Evolutionary conservation across 2,113 vertebrate genomes (phyloP), one percentile per base, ranked within the genome.

Genomic region (Pseudolaguvia tuberculata): DNA sequence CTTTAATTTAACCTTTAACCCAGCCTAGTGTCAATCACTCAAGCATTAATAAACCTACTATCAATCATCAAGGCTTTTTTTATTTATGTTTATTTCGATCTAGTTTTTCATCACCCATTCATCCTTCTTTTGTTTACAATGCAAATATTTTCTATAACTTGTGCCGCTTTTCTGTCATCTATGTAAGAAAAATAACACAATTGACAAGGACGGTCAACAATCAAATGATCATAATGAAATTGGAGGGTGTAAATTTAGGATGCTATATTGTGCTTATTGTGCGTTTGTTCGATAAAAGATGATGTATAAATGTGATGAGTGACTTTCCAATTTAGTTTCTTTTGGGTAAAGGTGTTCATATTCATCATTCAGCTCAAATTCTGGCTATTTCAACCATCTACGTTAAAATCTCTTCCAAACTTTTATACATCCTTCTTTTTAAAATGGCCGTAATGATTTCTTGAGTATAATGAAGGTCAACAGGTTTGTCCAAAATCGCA

Each of bases 1-100:
- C 82, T 87, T 87, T 86, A 85, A 80, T 83, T 42, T 84, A 84
- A 84, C n/a, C n/a, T n/a, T n/a, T n/a, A 59, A 57, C n/a, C 70
- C 48, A 55, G 73, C 70, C 39, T 42, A 42, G 4, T 42, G 39
- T 42, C 7, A 42, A 9, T 42, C 39, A 42, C 39, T 42, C 39
- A 3, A 35, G 3, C 11, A 15, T 29, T 47, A n/a, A 23, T 25
- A 39, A 31, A 21, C 59, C 2, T 15, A 11, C 6, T 18, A 17
- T 66, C 42, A 67, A 50, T 50, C 2, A 27, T 47, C 39, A 65
- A 2, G 25, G n/a, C 61, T 21, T 45, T 45, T 3, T 8, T 5
- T 20, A n/a, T 25, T 23, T 4, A 11, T 5, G 27, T 48, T 66
- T 48, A 51, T 63, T 51, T 10, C 39, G 42, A 12, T 51, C 23